Base-by-base conservation (phyloP, 2,888 invertebrate species). In the Torymus texanus region DNA sequence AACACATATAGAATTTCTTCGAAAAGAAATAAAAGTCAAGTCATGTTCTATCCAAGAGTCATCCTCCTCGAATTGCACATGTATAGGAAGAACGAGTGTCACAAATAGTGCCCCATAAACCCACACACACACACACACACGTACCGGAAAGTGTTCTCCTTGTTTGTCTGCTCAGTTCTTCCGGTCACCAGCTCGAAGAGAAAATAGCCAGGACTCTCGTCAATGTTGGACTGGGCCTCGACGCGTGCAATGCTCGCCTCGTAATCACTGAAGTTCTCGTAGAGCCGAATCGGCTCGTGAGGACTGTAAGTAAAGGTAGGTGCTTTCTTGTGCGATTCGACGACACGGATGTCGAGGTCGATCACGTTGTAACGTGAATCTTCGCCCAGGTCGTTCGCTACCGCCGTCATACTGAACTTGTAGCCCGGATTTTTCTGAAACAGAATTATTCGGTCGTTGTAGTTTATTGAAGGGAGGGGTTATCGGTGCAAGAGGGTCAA, bases 281-380 rank as follows among this genome's bases (percentile, higher is more conserved):
- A 92, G 75, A 97, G 92, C 84, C 92, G 92, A 81, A 94, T 94
- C 81, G 94, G 93, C 75, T 92, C 91, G 79, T 91, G 87, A n/a
- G 93, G 92, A 82, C 92, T 92, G 83, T 92, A 91, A 72, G 93
- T 92, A 87, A 97, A 96, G 66, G 93, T 92, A 55, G 96, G 97
- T 83, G 95, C 95, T 90, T 95, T 96, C 91, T 95, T 96, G 89
- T 95, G 95, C n/a, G 95, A 96, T 87, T 95, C 96, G 8, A 97
- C 96, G 50, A 98, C 95, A 83, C 94, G 93, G 83, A 98, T 96
- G 84, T 95, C 94, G 82, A 98, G 93, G 87, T 94, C 94, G 82
- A 96, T 97, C 73, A 93, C 92, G 83, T 94, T 94, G 86, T 93
- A 93, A 85, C 93, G 93, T 11, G 93, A 92, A 13, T 91, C 92